These are phyloP conservation scores for Acromyrmex heyeri DNA, from an alignment of 1,140 invertebrate genomes.

Conservation along the genomic window DNA sequence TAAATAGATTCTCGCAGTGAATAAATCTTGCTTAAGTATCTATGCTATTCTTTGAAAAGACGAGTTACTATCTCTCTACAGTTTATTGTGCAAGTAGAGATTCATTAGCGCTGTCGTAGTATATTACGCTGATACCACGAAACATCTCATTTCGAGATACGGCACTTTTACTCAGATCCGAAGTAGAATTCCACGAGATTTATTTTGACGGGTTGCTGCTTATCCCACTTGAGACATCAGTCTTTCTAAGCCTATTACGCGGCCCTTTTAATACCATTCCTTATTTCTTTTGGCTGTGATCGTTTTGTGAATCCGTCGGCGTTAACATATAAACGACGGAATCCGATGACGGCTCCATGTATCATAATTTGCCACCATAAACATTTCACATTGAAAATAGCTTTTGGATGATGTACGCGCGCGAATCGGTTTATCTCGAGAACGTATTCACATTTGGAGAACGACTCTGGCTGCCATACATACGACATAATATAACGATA, in stretches of 20 bases:
- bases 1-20: slow-evolving; percentile 18
- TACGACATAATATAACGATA: slow-evolving; percentile 14
- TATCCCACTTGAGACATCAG: slow-evolving; percentile 69
- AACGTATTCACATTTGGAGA: slow-evolving; percentile 5
- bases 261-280: slow-evolving; percentile 53
- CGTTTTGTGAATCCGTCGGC: neutral
- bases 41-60: slow-evolving; percentile 26
- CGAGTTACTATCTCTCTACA: slow-evolving; percentile 54
- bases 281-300: neutral
- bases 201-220: slow-evolving; percentile 68
- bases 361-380: slow-evolving; percentile 43
- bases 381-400: slow-evolving; percentile 33
- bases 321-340: slow-evolving; percentile 46
- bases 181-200: slow-evolving; percentile 58
- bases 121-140: slow-evolving; percentile 53
- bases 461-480: neutral
- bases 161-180: neutral
- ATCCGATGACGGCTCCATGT: slow-evolving; percentile 14
- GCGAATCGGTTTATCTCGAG: slow-evolving; percentile 54
- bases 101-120: slow-evolving; percentile 58
- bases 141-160: slow-evolving; percentile 44
- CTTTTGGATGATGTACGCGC: slow-evolving; percentile 30
- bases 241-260: slow-evolving; percentile 74
- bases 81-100: slow-evolving; percentile 64
- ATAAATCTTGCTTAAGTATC: slow-evolving; percentile 37